phyloP scores from a whole-genome alignment of 2,113 vertebrate genomes.

The Coptodon bakossiorum region DNA sequence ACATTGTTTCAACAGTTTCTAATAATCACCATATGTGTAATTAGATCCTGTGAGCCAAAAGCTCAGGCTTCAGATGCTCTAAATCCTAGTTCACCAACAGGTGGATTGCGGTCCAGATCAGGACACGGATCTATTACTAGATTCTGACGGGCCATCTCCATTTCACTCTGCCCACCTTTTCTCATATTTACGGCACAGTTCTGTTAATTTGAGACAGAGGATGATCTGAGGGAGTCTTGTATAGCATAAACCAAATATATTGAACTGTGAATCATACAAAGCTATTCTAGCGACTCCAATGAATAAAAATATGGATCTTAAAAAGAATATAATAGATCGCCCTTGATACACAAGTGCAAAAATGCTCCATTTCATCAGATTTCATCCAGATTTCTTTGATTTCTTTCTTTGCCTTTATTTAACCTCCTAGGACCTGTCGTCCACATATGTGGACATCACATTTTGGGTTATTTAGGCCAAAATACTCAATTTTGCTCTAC shows the following conservation, averaged over 20 bases:
- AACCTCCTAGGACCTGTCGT: too few species aligned
- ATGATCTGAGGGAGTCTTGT: neutral
- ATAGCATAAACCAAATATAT: neutral
- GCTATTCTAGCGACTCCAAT: neutral
- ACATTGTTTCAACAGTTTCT: neutral
- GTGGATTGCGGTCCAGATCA: neutral
- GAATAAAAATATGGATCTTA: neutral
- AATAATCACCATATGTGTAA: neutral
- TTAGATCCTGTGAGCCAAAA: neutral
- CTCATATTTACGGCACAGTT: neutral
- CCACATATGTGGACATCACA: too few species aligned
- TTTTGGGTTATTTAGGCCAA: too few species aligned
- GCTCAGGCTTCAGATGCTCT: neutral
- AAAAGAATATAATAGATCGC: neutral
- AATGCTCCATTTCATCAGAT: neutral
- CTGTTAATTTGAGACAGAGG: neutral
- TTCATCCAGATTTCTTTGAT: neutral
- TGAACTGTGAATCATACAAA: neutral
- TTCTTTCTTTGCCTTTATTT: neutral
- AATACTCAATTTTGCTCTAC: too few species aligned
- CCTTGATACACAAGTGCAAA: neutral
- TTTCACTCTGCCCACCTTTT: neutral
- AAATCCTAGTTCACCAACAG: neutral
- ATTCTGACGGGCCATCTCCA: neutral
- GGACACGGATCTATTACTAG: neutral